Percentiles rank a stretch among this genome's conserved stretches.
Conservation (phyloP, 1,140 invertebrate genomes). For the Leptinotarsa lineolata region DNA sequence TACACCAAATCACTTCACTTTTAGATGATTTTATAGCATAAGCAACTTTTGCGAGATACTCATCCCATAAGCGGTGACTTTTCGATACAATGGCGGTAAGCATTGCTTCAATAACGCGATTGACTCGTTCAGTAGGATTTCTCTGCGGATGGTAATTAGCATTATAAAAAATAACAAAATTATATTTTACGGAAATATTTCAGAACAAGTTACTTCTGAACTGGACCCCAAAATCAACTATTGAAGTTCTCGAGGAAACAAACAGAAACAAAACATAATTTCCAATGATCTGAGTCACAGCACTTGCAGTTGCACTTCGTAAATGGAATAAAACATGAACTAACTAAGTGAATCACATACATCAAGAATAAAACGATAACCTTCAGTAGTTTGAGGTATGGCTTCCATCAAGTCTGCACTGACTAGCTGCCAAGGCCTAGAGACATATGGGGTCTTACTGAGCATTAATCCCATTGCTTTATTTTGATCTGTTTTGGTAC, state of each 20-base stretch:
- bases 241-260: constrained; percentile 29
- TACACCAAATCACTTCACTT: too few species aligned
- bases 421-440: constrained; percentile 29
- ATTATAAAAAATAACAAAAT: constrained; percentile 28
- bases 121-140: constrained; percentile 32
- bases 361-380: constrained; percentile 24
- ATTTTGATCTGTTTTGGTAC: background rate
- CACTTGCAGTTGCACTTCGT: constrained; percentile 16
- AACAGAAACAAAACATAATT: too few species aligned
- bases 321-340: constrained; percentile 30
- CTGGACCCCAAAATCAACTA: constrained; percentile 21
- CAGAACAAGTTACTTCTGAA: constrained; percentile 23
- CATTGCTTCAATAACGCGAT: constrained; percentile 27
- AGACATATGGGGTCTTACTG: constrained; percentile 33
- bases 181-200: constrained; percentile 17
- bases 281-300: constrained; percentile 30
- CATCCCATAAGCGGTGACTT: too few species aligned
- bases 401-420: constrained; percentile 17
- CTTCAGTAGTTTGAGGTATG: constrained; percentile 35
- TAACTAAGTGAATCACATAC: constrained; percentile 33
- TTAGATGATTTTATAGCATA: too few species aligned
- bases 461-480: constrained; percentile 21
- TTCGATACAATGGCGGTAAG: background rate
- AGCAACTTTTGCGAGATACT: too few species aligned
- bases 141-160: constrained; percentile 27